Percentiles rank a stretch among this genome's conserved stretches.
These are phyloP conservation scores for Epicauta chinensis DNA, from an alignment of 1,140 invertebrate genomes.

Conservation along the genomic window DNA sequence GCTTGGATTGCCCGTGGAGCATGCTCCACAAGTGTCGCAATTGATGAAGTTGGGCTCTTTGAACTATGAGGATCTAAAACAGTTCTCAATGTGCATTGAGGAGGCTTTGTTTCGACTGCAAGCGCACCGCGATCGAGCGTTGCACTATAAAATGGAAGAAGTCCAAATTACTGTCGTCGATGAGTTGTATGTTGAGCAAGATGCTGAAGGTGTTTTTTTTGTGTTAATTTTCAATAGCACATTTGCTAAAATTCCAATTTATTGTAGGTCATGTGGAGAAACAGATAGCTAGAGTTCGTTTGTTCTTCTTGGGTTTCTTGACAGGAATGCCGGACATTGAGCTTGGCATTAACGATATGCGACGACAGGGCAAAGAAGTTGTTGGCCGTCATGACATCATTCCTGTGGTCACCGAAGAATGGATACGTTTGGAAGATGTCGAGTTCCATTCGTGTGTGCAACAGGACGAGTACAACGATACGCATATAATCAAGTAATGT, in stretches of 20 bases:
- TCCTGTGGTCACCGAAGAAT: slow-evolving; percentile 98
- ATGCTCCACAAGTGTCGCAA: slow-evolving; percentile 93
- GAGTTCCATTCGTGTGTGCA: slow-evolving; percentile 95
- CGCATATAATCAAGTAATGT: slow-evolving; percentile 81
- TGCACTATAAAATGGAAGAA: slow-evolving; percentile 97
- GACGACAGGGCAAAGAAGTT: slow-evolving; percentile 95
- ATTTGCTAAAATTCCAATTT: too few relatives aligned
- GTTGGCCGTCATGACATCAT: slow-evolving; percentile 99
- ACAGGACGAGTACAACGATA: slow-evolving; percentile 83
- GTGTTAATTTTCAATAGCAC: not conserved
- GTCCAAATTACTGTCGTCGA: slow-evolving; percentile 94
- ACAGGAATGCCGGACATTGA: slow-evolving; percentile 93
- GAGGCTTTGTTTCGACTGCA: slow-evolving; percentile 80
- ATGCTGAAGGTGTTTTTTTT: slow-evolving; percentile 50
- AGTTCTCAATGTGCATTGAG: slow-evolving; percentile 84
- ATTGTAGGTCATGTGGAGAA: slow-evolving; percentile 66
- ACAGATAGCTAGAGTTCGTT: slow-evolving; percentile 89
- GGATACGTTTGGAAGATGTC: slow-evolving; percentile 92
- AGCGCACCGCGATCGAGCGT: slow-evolving; percentile 79
- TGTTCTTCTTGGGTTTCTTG: slow-evolving; percentile 94
- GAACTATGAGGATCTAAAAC: slow-evolving; percentile 82
- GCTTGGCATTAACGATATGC: slow-evolving; percentile 94
- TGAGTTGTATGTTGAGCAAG: slow-evolving; percentile 92
- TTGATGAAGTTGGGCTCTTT: slow-evolving; percentile 93
- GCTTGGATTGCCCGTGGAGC: slow-evolving; percentile 92